Conservation (phyloP, 2,113 vertebrate genomes). For the Archocentrus centrarchus region DNA sequence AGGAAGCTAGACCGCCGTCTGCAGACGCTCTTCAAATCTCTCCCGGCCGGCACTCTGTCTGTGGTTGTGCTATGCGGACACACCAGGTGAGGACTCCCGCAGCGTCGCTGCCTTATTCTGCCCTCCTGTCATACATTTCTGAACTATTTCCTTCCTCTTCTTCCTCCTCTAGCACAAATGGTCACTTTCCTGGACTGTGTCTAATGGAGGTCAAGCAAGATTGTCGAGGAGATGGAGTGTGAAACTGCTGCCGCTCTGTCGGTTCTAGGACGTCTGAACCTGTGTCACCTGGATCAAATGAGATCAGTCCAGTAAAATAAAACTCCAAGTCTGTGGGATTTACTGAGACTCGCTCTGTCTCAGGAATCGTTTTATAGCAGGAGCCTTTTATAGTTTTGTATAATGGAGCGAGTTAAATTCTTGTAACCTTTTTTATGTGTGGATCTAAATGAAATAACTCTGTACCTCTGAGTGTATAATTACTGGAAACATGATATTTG, state of each 20-base stretch:
- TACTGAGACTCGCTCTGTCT: neutral
- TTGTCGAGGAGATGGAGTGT: neutral
- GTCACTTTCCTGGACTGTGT: constrained; percentile 73
- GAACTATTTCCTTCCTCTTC: neutral
- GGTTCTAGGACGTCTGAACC: neutral
- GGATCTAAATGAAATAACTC: neutral
- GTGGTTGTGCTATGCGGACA: constrained; percentile 84
- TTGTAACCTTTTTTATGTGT: neutral
- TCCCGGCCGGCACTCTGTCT: constrained; percentile 84
- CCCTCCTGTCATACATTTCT: neutral
- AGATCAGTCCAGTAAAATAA: neutral
- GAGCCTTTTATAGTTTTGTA: neutral
- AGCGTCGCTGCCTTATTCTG: neutral
- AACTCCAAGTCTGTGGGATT: neutral
- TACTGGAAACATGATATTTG: neutral
- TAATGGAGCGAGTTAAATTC: neutral
- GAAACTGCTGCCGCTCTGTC: neutral
- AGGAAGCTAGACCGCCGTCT: constrained; percentile 82
- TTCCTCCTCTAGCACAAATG: constrained; percentile 40
- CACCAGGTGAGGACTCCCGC: constrained; percentile 76
- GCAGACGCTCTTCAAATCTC: constrained; percentile 81
- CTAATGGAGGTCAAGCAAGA: constrained; percentile 72
- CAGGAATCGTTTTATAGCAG: neutral
- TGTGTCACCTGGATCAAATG: neutral
- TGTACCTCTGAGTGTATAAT: neutral